Percentiles rank a stretch among this genome's conserved stretches.
These are phyloP conservation scores for Hyphantria cunea DNA, from an alignment of 1,140 invertebrate species.

Conservation along the genomic window DNA sequence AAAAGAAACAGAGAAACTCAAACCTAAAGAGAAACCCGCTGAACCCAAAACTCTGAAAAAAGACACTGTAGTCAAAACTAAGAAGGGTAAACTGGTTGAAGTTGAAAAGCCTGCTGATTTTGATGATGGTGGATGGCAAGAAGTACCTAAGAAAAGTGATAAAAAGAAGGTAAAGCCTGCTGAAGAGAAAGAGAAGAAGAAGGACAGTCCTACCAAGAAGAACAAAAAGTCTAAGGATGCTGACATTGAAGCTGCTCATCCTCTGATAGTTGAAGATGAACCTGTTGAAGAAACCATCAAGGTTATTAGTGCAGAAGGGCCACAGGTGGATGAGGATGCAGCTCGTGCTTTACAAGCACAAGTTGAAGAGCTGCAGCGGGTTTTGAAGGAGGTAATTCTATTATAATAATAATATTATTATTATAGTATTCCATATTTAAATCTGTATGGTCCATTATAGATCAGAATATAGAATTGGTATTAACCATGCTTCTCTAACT, in stretches of 20 bases:
- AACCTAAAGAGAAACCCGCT: constrained; percentile 61
- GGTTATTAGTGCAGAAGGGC: constrained; percentile 65
- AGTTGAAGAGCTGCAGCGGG: constrained; percentile 74
- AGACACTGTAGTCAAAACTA: constrained; percentile 69
- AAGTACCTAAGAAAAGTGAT: constrained; percentile 85
- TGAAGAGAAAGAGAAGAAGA: constrained; percentile 85
- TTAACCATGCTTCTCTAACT: too few relatives aligned
- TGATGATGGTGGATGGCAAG: constrained; percentile 89
- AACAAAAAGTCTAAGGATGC: constrained; percentile 68
- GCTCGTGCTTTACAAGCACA: constrained; percentile 71
- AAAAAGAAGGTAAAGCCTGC: constrained; percentile 85
- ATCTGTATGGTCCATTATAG: too few relatives aligned
- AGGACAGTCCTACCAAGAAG: constrained; percentile 71
- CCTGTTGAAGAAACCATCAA: constrained; percentile 57
- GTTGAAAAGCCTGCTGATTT: constrained; percentile 87
- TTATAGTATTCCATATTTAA: neutral
- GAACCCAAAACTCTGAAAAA: constrained; percentile 77
- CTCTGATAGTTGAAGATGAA: constrained; percentile 46
- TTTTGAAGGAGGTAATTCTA: constrained; percentile 74
- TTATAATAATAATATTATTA: neutral
- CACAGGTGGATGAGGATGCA: constrained; percentile 66
- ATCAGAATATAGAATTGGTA: too few relatives aligned
- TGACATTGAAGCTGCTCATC: constrained; percentile 57
- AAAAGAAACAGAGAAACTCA: constrained; percentile 68
- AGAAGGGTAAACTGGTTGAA: constrained; percentile 74